Conservation (phyloP, 2,113 vertebrate species). For the Bungarus multicinctus region DNA sequence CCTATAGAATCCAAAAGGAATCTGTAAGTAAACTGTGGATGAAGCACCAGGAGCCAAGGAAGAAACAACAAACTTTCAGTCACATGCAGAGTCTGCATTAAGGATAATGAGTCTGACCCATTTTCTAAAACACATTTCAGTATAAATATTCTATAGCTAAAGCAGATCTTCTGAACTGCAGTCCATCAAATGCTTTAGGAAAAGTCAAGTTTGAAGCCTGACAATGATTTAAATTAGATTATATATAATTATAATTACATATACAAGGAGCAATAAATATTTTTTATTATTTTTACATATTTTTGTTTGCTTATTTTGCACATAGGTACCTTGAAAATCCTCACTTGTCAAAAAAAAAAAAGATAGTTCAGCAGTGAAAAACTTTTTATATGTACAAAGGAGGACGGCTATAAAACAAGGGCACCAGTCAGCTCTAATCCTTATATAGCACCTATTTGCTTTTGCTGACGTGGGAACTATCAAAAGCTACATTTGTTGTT, state of each 20-base stretch:
- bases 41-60: neutral
- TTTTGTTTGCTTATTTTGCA: neutral
- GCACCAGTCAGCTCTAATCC: neutral
- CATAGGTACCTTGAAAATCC: neutral
- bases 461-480: neutral
- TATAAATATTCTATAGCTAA: neutral
- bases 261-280: neutral
- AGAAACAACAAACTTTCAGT: neutral
- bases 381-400: neutral
- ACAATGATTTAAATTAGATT: neutral
- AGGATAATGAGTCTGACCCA: neutral
- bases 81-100: neutral
- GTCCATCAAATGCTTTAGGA: neutral
- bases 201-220: neutral
- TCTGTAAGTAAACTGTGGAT: neutral
- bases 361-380: neutral
- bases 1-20: neutral
- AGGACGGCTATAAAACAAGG: neutral
- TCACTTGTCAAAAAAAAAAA: neutral
- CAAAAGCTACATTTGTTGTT: constrained; percentile 10
- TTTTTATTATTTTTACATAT: neutral
- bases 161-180: neutral
- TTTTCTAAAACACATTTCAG: neutral
- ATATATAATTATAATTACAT: neutral
- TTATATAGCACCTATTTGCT: neutral